These are phyloP conservation scores for Cacoxenus indagator DNA, from an alignment of 2,888 invertebrate species.

Conservation along the genomic window DNA sequence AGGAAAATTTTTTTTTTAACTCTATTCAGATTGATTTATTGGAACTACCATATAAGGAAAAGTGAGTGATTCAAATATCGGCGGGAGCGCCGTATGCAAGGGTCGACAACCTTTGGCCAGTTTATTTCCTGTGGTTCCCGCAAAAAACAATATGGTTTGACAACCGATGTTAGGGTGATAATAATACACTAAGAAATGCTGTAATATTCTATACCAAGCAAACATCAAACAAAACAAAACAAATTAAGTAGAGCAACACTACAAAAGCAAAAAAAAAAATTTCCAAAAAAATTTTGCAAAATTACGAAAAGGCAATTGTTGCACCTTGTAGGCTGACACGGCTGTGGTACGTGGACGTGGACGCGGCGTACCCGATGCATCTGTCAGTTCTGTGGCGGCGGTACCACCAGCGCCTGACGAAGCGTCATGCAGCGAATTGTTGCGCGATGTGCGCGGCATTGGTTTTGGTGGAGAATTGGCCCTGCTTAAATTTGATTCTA, in stretches of 20 bases:
- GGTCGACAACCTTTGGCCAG: too few relatives aligned
- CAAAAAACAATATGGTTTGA: too few relatives aligned
- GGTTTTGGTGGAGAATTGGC: slow-evolving; percentile 80
- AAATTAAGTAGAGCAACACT: neutral
- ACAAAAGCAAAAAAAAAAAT: slow-evolving; percentile 8
- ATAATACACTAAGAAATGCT: too few relatives aligned
- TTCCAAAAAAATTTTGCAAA: slow-evolving; percentile 13
- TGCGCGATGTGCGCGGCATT: slow-evolving; percentile 81
- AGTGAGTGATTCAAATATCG: too few relatives aligned
- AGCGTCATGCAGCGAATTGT: slow-evolving; percentile 79
- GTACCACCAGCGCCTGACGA: slow-evolving; percentile 51
- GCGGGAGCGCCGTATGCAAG: too few relatives aligned
- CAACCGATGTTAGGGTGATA: too few relatives aligned
- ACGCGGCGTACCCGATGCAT: slow-evolving; percentile 55
- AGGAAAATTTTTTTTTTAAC: too few relatives aligned
- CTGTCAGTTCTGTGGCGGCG: slow-evolving; percentile 69
- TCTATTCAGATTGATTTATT: too few relatives aligned
- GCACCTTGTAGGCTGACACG: slow-evolving; percentile 85
- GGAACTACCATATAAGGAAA: too few relatives aligned
- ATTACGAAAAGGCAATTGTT: slow-evolving; percentile 16
- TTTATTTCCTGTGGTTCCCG: too few relatives aligned
- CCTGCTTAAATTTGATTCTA: slow-evolving; percentile 46
- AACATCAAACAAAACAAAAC: neutral
- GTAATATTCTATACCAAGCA: neutral
- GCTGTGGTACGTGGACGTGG: slow-evolving; percentile 80